A percentile compares a stretch with the other conserved stretches of the same genome.
Evolutionary conservation across 1,140 invertebrate genomes (phyloP).

Genomic region (silkworm (Bombyx mori)): DNA sequence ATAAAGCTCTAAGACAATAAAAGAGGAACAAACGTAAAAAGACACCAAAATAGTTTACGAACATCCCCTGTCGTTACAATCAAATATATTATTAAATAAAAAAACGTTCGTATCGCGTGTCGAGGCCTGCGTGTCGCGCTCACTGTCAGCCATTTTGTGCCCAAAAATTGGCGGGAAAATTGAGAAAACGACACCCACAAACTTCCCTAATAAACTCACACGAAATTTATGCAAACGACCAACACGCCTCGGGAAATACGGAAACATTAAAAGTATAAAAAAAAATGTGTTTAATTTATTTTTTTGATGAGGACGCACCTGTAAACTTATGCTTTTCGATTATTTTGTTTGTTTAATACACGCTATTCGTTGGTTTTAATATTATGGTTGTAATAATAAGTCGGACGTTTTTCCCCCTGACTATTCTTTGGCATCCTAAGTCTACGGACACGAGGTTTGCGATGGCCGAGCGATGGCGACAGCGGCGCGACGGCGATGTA

Average conservation of each 20-base stretch:
- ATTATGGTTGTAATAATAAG: too few relatives aligned
- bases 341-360: too few relatives aligned
- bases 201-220: constrained; percentile 23
- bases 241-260: constrained; percentile 18
- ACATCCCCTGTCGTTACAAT: constrained; percentile 14
- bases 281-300: constrained; percentile 8
- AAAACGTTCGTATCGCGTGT: constrained; percentile 31
- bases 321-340: too few relatives aligned
- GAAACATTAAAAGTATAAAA: constrained; percentile 34
- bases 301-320: too few relatives aligned
- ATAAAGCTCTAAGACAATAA: too few relatives aligned
- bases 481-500: too few relatives aligned
- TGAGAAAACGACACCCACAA: constrained; percentile 54
- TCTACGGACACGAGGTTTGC: too few relatives aligned
- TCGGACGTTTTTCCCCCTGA: too few relatives aligned
- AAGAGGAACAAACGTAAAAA: too few relatives aligned
- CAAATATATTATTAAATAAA: constrained; percentile 21
- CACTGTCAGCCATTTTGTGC: constrained; percentile 53
- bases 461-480: too few relatives aligned
- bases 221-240: constrained; percentile 44
- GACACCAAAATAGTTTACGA: constrained; percentile 10
- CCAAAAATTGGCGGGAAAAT: constrained; percentile 61
- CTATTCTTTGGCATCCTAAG: too few relatives aligned
- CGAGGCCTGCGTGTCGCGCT: constrained; percentile 43
- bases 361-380: too few relatives aligned